A percentile compares a stretch with the other conserved stretches of the same genome.
These are phyloP conservation scores for Tipula unca DNA, from an alignment of 2,888 invertebrate genomes.

Conservation along the genomic window DNA sequence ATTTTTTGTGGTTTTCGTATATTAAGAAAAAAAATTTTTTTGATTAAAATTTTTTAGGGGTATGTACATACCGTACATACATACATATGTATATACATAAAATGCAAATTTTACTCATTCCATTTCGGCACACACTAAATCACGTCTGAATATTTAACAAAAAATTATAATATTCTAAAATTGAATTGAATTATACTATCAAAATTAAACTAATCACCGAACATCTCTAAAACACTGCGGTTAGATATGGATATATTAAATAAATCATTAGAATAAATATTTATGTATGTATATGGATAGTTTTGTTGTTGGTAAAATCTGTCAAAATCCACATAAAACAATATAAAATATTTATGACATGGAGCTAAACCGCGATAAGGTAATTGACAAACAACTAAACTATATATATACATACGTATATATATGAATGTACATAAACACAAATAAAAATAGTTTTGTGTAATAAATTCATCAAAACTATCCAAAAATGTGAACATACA, in stretches of 20 bases:
- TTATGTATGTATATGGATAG: no score
- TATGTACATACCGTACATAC: no score
- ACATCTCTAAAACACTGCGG: background rate
- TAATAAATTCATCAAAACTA: slow-evolving; percentile 8
- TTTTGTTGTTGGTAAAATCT: background rate
- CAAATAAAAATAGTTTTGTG: background rate
- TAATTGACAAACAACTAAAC: background rate
- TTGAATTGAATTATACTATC: background rate
- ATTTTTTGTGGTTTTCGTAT: background rate
- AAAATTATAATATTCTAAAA: background rate
- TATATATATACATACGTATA: background rate
- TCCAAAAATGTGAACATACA: background rate
- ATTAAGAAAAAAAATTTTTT: background rate
- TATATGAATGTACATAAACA: no score
- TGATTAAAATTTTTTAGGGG: background rate
- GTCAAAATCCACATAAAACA: background rate
- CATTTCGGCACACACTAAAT: background rate
- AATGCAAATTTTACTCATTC: background rate
- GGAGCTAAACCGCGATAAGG: background rate
- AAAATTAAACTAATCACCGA: background rate
- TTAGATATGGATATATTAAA: background rate
- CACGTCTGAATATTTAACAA: background rate
- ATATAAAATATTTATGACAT: background rate
- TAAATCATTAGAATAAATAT: background rate
- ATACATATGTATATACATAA: background rate